These are phyloP conservation scores for Bufo gargarizans DNA, from an alignment of 2,113 vertebrate species.

Conservation along the genomic window DNA sequence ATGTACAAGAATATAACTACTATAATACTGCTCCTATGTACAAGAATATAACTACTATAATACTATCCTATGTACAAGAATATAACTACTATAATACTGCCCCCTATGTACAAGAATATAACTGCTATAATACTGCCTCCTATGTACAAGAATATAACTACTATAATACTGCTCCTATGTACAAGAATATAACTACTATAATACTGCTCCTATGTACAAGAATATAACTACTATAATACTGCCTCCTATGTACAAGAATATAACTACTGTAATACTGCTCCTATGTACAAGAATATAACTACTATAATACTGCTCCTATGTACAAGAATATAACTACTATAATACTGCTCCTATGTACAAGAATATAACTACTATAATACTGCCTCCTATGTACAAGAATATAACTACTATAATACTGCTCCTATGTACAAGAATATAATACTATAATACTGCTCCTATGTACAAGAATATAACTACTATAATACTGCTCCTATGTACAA, in stretches of 20 bases:
- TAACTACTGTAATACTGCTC: too few relatives aligned
- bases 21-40: too few relatives aligned
- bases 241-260: too few relatives aligned
- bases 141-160: constrained; percentile 6
- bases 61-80: not conserved
- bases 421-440: constrained; percentile 9
- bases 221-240: not conserved
- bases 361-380: not conserved
- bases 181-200: constrained; percentile 10
- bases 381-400: not conserved
- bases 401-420: constrained; percentile 11
- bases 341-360: not conserved
- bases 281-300: not conserved
- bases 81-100: constrained; percentile 1
- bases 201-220: not conserved
- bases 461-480: constrained; percentile 1
- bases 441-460: not conserved
- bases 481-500: not conserved
- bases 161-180: constrained; percentile 6
- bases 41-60: not conserved
- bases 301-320: not conserved
- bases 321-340: constrained; percentile 1
- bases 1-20: too few relatives aligned
- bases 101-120: too few relatives aligned
- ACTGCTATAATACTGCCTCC: not conserved